Percentiles rank a stretch among this genome's conserved stretches.
phyloP scores from a whole-genome alignment of 2,797 vertebrate genomes.

The Chiroxiphia lanceolata region DNA sequence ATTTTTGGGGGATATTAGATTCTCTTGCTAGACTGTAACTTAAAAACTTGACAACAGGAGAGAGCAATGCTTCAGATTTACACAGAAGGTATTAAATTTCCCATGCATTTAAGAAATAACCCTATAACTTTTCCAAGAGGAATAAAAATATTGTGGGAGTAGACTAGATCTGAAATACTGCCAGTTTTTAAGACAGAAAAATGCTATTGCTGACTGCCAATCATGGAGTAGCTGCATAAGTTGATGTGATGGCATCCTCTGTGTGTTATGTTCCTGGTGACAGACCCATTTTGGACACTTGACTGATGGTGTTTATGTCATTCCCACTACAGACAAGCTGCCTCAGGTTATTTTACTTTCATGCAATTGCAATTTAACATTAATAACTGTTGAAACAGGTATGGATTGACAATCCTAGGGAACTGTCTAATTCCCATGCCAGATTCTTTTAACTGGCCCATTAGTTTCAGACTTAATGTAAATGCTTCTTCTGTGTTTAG shows the following conservation, averaged over 20 bases:
- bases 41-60: neutral
- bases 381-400: neutral
- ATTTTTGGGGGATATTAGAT: neutral
- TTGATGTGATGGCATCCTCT: neutral
- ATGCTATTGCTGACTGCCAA: neutral
- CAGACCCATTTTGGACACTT: neutral
- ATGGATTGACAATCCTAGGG: neutral
- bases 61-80: neutral
- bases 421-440: neutral
- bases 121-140: neutral
- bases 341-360: conserved; percentile 20
- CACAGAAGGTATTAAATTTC: neutral
- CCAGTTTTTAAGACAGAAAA: neutral
- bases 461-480: neutral
- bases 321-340: neutral
- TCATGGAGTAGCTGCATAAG: neutral
- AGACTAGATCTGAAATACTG: neutral
- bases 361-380: neutral
- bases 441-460: neutral
- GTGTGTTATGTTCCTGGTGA: neutral
- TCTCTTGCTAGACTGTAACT: neutral
- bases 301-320: neutral
- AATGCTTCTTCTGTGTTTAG: neutral
- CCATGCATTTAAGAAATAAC: neutral
- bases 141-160: neutral